Evolutionary conservation across 1,140 invertebrate species (phyloP).

Genomic region (Drosophila chauvacae): DNA sequence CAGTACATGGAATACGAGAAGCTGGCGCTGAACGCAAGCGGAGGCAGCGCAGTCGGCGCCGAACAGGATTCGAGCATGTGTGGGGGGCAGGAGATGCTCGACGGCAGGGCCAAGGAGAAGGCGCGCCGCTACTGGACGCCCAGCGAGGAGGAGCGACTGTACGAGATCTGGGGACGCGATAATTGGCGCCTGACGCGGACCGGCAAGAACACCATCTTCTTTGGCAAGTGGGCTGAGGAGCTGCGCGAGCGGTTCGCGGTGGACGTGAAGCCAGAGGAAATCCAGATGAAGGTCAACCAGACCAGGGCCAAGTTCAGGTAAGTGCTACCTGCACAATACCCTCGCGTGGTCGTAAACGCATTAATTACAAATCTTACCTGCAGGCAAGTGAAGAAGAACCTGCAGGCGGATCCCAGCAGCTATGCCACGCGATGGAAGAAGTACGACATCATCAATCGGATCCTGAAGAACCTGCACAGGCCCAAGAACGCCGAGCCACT

Average conservation of each 20-base stretch:
- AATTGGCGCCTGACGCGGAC: constrained; percentile 77
- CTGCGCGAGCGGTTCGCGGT: constrained; percentile 68
- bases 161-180: constrained; percentile 80
- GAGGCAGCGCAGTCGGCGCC: constrained; percentile 43
- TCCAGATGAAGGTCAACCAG: constrained; percentile 81
- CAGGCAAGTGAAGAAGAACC: constrained; percentile 71
- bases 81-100: constrained; percentile 57
- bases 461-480: constrained; percentile 75
- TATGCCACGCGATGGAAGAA: constrained; percentile 75
- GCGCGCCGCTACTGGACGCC: constrained; percentile 78
- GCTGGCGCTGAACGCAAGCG: constrained; percentile 41
- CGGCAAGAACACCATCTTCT: constrained; percentile 78
- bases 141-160: constrained; percentile 76
- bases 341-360: too few species aligned
- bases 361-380: neutral
- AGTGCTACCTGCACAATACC: neutral
- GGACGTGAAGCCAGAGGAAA: constrained; percentile 77
- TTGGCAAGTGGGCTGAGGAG: constrained; percentile 74
- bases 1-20: constrained; percentile 66
- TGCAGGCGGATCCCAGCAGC: constrained; percentile 55
- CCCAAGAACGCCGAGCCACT: constrained; percentile 76
- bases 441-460: constrained; percentile 72
- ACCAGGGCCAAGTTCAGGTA: constrained; percentile 79
- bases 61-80: constrained; percentile 61
- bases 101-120: constrained; percentile 70